Base-by-base conservation (phyloP, 2,797 vertebrate species). In the Eulemur rubriventer region DNA sequence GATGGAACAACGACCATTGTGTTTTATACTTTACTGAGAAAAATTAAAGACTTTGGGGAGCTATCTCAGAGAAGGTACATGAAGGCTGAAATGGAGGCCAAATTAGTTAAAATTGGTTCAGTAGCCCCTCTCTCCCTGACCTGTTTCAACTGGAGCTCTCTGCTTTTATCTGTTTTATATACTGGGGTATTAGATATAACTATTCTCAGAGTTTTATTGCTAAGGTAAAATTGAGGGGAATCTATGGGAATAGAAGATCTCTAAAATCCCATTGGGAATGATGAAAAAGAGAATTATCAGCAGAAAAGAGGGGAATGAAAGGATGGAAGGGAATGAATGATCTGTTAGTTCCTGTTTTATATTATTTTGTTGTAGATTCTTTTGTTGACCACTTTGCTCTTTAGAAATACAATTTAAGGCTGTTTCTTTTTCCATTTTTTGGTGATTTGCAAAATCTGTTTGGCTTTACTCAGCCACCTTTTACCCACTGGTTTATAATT, bases 321-420 rank as follows among this genome's bases (percentile, higher is more conserved):
- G 17, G 1, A 22, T 41, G 12, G 80, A 85, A 96, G 72, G 52
- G 30, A 89, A 43, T 5, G 11, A 88, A 46, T 70, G 57, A 87
- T 87, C 24, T 57, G 9, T 91, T 93, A 50, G 48, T 73, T 72
- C 18, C 41, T 72, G 75, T 65, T 65, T n/a, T n/a, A 65, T 65
- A 65, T 65, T 65, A 7, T 16, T 65, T 65, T 65, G 30, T 30
- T 50, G 9, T 82, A n/a, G 18, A 46, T 69, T 61, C 14, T 28
- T 89, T 96, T 65, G 24, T 91, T 79, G 72, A 46, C 35, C 48
- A 50, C 35, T 55, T 61, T 33, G n/a, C 33, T 94, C 8, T 70
- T 92, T 80, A 96, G 80, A 80, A 94, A 83, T 59, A 69, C 12
- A 75, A 69, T 86, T 96, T 91, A 85, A 89, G 48, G 14, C 12